phyloP scores from a whole-genome alignment of 2,888 invertebrate species.

The Pristionchus entomophagus region DNA sequence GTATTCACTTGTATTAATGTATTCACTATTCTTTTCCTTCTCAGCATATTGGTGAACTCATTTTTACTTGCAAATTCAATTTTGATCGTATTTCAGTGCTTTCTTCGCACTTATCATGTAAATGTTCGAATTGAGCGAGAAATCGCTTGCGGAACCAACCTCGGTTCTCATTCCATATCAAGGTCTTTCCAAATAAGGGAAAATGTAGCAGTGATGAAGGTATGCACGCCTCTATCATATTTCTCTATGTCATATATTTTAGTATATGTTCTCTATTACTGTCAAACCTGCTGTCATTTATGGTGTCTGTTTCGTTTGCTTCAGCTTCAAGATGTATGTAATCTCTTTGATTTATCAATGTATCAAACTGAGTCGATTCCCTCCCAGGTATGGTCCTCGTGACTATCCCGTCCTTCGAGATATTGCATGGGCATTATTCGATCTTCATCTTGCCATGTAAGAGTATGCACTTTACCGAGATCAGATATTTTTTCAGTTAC shows the following conservation, averaged over 20 bases:
- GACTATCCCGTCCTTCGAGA: not conserved
- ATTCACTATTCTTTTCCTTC: not conserved
- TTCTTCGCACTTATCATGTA: not conserved
- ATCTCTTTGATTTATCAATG: no score
- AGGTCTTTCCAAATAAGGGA: not conserved
- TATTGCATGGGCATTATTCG: not conserved
- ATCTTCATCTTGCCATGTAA: not conserved
- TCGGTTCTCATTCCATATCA: not conserved
- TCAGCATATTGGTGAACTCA: not conserved
- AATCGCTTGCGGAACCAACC: not conserved
- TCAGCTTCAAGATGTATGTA: conserved; percentile 6
- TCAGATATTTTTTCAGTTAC: not conserved
- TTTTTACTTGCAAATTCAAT: not conserved
- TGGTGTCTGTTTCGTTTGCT: not conserved
- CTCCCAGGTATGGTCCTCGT: not conserved
- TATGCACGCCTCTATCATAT: no score
- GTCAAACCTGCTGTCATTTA: not conserved
- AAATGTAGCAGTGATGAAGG: not conserved
- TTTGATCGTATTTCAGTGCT: not conserved
- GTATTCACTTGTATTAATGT: no score
- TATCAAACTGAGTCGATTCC: no score
- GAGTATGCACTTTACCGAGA: not conserved
- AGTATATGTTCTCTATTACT: not conserved
- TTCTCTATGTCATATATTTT: not conserved
- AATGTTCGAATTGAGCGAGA: not conserved